These are phyloP conservation scores for Xylocopa sonorina DNA, from an alignment of 1,140 invertebrate species.

Conservation along the genomic window DNA sequence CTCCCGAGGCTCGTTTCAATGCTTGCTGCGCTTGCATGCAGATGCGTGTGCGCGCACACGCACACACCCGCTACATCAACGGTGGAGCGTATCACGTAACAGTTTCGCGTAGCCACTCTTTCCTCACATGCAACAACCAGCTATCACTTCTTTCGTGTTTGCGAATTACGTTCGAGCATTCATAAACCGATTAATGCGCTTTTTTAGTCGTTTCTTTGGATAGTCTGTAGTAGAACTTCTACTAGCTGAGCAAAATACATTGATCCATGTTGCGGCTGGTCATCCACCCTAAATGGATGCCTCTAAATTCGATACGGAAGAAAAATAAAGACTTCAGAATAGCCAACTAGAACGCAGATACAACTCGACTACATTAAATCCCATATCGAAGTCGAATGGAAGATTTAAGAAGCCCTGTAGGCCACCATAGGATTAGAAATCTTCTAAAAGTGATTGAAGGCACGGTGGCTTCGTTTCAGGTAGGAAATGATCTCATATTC, in stretches of 20 bases:
- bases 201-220: neutral
- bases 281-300: too few relatives aligned
- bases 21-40: conserved; percentile 10
- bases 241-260: too few relatives aligned
- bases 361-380: too few relatives aligned
- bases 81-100: conserved; percentile 27
- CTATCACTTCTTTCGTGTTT: neutral
- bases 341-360: too few relatives aligned
- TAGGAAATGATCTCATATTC: conserved; percentile 31
- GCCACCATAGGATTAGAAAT: neutral
- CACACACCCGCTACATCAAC: neutral
- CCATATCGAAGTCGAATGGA: too few relatives aligned
- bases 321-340: too few relatives aligned
- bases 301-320: too few relatives aligned
- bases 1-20: conserved; percentile 23
- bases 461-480: neutral
- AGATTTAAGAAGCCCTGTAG: too few relatives aligned
- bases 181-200: neutral
- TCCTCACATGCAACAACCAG: neutral
- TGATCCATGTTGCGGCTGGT: too few relatives aligned
- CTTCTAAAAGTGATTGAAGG: neutral
- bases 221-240: too few relatives aligned
- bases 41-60: conserved; percentile 6
- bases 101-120: conserved; percentile 40
- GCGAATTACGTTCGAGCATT: neutral